Percentiles rank a stretch among this genome's conserved stretches.
These are phyloP conservation scores for Augochlorella aurata DNA, from an alignment of 2,888 invertebrate genomes.

Conservation along the genomic window DNA sequence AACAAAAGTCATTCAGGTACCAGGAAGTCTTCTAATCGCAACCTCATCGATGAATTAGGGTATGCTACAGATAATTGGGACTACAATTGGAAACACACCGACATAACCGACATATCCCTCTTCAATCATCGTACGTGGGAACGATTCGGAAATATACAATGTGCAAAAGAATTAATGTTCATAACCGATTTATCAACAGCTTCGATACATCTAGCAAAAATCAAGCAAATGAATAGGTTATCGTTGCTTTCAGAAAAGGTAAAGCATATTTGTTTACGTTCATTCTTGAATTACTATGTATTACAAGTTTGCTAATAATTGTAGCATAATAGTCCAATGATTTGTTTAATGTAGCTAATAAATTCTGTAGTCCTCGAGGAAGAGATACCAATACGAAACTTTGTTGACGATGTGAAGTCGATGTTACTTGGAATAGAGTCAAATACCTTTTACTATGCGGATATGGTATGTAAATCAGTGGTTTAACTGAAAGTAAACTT, in stretches of 20 bases:
- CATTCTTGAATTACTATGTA: not conserved
- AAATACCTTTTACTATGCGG: slow-evolving; percentile 70
- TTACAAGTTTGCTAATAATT: not conserved
- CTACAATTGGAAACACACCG: slow-evolving; percentile 64
- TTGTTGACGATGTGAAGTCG: slow-evolving; percentile 74
- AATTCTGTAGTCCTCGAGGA: slow-evolving; percentile 55
- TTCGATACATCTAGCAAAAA: slow-evolving; percentile 73
- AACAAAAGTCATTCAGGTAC: slow-evolving; percentile 4
- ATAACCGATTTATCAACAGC: slow-evolving; percentile 72
- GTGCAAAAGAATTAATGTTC: slow-evolving; percentile 70
- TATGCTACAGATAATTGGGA: slow-evolving; percentile 27
- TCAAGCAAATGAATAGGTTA: slow-evolving; percentile 68
- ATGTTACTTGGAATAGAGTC: slow-evolving; percentile 78
- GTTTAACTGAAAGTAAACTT: not conserved
- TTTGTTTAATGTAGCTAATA: slow-evolving; percentile 43
- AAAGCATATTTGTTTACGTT: not conserved
- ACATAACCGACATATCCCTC: slow-evolving; percentile 6
- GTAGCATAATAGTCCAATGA: slow-evolving; percentile 12
- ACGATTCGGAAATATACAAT: slow-evolving; percentile 71
- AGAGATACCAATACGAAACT: slow-evolving; percentile 69
- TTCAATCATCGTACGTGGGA: slow-evolving; percentile 76
- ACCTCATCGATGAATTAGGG: slow-evolving; percentile 31
- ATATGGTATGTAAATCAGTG: slow-evolving; percentile 50
- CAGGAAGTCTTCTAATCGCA: slow-evolving; percentile 18
- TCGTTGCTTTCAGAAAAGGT: slow-evolving; percentile 65